Conservation (phyloP, 2,113 vertebrate species). For the Rynchops niger region DNA sequence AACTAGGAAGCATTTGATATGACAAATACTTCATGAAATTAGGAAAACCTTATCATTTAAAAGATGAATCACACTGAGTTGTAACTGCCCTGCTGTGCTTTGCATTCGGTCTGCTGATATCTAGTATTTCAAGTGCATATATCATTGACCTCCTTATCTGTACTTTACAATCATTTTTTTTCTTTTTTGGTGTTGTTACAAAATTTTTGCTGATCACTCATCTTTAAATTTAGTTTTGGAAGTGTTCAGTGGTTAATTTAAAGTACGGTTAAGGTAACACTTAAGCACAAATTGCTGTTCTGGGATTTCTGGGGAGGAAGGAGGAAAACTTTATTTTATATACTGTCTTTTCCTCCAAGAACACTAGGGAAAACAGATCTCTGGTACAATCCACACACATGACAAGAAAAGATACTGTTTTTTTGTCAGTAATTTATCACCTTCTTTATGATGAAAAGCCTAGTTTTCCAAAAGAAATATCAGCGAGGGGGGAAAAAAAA, state of each 20-base stretch:
- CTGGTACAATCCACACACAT: conserved; percentile 48
- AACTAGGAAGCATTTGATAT: conserved; percentile 51
- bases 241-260: conserved; percentile 39
- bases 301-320: conserved; percentile 9
- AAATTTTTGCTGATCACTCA: conserved; percentile 34
- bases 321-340: conserved; percentile 41
- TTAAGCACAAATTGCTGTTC: conserved; percentile 41
- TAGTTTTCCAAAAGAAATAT: conserved; percentile 71
- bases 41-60: conserved; percentile 46
- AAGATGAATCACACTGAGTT: conserved; percentile 45
- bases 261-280: conserved; percentile 30
- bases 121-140: conserved; percentile 24
- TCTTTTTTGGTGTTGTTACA: background rate
- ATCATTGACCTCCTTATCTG: background rate
- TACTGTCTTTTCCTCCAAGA: conserved; percentile 7
- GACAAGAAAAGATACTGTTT: conserved; percentile 47
- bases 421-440: conserved; percentile 71
- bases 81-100: conserved; percentile 48
- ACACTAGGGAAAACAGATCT: conserved; percentile 37
- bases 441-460: conserved; percentile 69
- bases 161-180: background rate
- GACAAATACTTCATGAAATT: conserved; percentile 56
- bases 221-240: conserved; percentile 56
- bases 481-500: conserved; percentile 24
- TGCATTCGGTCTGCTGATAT: conserved; percentile 27